These are phyloP conservation scores for Lasiurus borealis DNA, from an alignment of 2,113 vertebrate species.

Conservation along the genomic window DNA sequence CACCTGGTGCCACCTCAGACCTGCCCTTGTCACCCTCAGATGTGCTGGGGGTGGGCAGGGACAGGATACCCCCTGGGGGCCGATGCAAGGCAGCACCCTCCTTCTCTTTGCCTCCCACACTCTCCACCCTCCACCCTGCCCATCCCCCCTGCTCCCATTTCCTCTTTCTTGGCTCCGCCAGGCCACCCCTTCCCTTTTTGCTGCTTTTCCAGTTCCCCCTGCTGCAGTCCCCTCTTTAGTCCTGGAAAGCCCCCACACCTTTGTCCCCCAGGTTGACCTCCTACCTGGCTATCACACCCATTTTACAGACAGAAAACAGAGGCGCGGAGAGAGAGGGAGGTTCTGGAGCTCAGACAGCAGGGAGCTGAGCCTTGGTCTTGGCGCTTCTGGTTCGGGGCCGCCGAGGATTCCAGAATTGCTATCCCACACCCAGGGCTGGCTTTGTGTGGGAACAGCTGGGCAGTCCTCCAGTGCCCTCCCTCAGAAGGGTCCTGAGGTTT, in stretches of 20 bases:
- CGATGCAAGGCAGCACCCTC: accelerated
- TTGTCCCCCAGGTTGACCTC: background rate
- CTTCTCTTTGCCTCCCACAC: background rate
- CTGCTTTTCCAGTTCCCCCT: constrained; percentile 3
- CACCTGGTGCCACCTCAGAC: too few species aligned
- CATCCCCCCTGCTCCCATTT: background rate
- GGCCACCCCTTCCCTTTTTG: constrained; percentile 45
- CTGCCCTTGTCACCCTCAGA: background rate
- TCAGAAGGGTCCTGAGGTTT: background rate
- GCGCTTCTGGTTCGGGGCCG: background rate
- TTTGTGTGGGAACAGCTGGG: accelerated
- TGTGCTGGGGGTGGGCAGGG: background rate
- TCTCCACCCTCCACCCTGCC: background rate
- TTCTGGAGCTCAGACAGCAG: background rate
- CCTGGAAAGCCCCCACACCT: background rate
- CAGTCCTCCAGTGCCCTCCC: background rate
- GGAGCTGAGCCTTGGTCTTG: background rate
- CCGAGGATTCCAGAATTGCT: background rate
- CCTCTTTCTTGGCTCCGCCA: constrained; percentile 53
- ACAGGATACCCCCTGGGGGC: background rate
- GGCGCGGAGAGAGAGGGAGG: background rate
- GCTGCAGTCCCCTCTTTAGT: accelerated
- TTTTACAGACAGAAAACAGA: background rate
- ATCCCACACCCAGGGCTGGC: background rate
- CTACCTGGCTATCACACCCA: too few species aligned